Evolutionary conservation across 2,888 invertebrate genomes (phyloP).

Genomic region (Andrena hattorfiana): DNA sequence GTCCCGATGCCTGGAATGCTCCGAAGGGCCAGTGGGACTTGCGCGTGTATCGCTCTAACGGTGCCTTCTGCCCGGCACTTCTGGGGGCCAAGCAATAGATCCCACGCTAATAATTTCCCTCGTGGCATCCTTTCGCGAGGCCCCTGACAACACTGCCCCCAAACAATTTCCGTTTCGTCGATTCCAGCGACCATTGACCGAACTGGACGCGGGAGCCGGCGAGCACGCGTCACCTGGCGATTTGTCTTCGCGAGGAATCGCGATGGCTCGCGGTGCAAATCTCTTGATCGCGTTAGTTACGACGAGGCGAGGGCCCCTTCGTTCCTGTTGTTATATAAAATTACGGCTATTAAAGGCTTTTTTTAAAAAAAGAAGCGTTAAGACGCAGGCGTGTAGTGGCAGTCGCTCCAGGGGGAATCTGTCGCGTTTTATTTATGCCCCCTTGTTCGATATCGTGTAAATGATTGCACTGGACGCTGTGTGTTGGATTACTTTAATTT

Average conservation of each 20-base stretch:
- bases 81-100: constrained; percentile 71
- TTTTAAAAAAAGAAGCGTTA: neutral
- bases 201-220: constrained; percentile 30
- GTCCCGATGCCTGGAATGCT: constrained; percentile 77
- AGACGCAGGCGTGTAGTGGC: neutral
- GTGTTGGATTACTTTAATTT: neutral
- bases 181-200: constrained; percentile 9
- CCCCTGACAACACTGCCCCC: constrained; percentile 63
- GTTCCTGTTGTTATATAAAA: neutral
- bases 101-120: constrained; percentile 82
- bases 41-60: constrained; percentile 76
- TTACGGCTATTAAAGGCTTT: neutral
- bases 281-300: constrained; percentile 47
- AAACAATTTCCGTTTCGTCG: constrained; percentile 64
- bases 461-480: neutral
- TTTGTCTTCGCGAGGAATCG: constrained; percentile 63
- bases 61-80: constrained; percentile 74
- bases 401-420: neutral
- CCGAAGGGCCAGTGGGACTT: constrained; percentile 73
- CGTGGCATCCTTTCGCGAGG: constrained; percentile 68
- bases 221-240: constrained; percentile 37
- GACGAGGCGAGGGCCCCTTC: neutral
- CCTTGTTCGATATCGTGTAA: neutral
- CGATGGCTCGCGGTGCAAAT: constrained; percentile 36
- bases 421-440: neutral